These are phyloP conservation scores for Sarcophaga bullata DNA, from an alignment of 1,140 invertebrate genomes.

Conservation along the genomic window DNA sequence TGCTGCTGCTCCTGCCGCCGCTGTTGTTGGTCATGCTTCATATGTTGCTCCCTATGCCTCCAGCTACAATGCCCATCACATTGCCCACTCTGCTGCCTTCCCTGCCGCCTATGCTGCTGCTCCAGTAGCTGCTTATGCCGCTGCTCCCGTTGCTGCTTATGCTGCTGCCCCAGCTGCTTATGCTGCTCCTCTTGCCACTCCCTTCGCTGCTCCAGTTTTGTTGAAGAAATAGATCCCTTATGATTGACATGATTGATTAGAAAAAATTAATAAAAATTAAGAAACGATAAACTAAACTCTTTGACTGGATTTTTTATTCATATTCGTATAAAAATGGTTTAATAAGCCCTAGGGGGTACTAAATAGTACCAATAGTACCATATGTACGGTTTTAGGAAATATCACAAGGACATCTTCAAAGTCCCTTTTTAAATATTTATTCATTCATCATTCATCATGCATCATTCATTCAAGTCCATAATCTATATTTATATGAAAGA, in stretches of 20 bases:
- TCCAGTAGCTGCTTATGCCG: not conserved
- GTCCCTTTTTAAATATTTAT: no score
- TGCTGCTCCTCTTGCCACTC: constrained; percentile 46
- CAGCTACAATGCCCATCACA: constrained; percentile 44
- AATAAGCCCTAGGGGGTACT: no score
- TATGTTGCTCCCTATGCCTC: constrained; percentile 34
- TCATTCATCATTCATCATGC: no score
- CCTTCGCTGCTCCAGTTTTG: constrained; percentile 17
- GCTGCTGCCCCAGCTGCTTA: constrained; percentile 47
- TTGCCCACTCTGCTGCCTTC: constrained; percentile 33
- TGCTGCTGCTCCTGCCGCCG: constrained; percentile 55
- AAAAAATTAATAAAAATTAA: not conserved
- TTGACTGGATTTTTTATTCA: no score
- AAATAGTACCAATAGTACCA: no score
- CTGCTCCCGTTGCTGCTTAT: not conserved
- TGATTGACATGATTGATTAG: not conserved
- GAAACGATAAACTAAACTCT: not conserved
- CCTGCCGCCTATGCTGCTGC: constrained; percentile 19
- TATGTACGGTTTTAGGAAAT: no score
- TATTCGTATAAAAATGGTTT: no score
- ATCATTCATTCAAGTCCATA: no score
- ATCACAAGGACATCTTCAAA: no score
- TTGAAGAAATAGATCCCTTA: constrained; percentile 16
- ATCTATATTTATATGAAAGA: no score
- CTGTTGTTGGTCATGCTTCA: constrained; percentile 46